Conservation (phyloP, 1,140 invertebrate genomes). For the Octopus sinensis region DNA sequence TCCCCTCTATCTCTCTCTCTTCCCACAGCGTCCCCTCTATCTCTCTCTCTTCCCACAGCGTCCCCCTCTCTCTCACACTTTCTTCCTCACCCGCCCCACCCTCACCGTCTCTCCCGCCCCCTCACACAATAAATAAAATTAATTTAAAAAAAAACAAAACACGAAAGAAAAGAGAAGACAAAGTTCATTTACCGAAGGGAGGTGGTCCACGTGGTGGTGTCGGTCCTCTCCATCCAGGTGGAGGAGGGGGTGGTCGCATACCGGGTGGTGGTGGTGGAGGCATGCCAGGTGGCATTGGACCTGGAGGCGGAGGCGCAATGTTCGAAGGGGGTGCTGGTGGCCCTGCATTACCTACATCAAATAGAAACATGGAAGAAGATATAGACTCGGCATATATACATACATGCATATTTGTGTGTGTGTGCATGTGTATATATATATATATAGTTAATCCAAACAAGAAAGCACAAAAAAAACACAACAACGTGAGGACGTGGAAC, state of each 20-base stretch:
- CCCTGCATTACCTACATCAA: neutral
- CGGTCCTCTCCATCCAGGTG: slow-evolving; percentile 35
- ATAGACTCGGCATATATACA: neutral
- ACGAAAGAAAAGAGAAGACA: neutral
- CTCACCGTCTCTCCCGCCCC: too few species aligned
- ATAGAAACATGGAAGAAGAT: neutral
- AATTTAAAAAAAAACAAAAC: neutral
- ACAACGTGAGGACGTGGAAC: too few species aligned
- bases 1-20: too few species aligned
- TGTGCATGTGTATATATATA: neutral
- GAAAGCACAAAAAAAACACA: too few species aligned
- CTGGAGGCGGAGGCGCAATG: neutral
- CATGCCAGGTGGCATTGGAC: neutral
- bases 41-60: too few species aligned
- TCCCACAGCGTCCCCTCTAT: too few species aligned
- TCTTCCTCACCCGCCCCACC: too few species aligned
- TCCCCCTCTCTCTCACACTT: too few species aligned
- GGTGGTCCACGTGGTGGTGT: slow-evolving; percentile 24
- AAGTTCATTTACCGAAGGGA: slow-evolving; percentile 8
- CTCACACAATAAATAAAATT: too few species aligned
- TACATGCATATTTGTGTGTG: slow-evolving; percentile 1
- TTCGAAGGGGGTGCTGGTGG: neutral
- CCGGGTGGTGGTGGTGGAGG: slow-evolving; percentile 34
- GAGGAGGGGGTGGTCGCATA: slow-evolving; percentile 38
- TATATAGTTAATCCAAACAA: neutral